Conservation (phyloP, 64 coral and sea anemone species). For the Anthopleura sola region DNA sequence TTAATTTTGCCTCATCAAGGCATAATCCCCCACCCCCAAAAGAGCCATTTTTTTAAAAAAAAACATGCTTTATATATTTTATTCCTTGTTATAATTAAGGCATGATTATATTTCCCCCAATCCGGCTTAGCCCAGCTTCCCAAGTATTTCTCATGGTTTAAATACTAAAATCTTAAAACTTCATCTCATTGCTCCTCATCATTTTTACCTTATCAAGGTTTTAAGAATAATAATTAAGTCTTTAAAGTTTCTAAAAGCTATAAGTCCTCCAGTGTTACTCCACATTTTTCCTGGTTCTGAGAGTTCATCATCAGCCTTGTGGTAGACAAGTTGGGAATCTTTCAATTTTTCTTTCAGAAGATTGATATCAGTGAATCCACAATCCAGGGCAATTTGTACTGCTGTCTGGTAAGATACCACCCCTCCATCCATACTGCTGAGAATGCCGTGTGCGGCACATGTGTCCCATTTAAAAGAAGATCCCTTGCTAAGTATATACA, state of each 20-base stretch:
- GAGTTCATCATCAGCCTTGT: constrained; percentile 43
- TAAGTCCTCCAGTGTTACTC: constrained; percentile 63
- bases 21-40: too few relatives aligned
- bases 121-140: too few relatives aligned
- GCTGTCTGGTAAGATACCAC: constrained; percentile 37
- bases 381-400: background rate
- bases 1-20: too few relatives aligned
- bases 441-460: constrained; percentile 78
- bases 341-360: constrained; percentile 24
- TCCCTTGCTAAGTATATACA: constrained; percentile 68
- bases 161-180: too few relatives aligned
- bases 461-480: constrained; percentile 92
- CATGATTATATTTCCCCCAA: too few relatives aligned
- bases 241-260: constrained; percentile 57
- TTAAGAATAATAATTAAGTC: constrained; percentile 30
- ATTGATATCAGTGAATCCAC: background rate
- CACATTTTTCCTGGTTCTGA: constrained; percentile 51
- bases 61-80: too few relatives aligned
- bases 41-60: too few relatives aligned
- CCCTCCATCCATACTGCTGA: constrained; percentile 65
- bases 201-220: background rate
- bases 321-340: constrained; percentile 45
- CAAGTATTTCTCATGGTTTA: too few relatives aligned
- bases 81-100: too few relatives aligned
- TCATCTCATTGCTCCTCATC: too few relatives aligned